Evolutionary conservation across 2,797 vertebrate species (phyloP).

Genomic region (Babyrousa celebensis): DNA sequence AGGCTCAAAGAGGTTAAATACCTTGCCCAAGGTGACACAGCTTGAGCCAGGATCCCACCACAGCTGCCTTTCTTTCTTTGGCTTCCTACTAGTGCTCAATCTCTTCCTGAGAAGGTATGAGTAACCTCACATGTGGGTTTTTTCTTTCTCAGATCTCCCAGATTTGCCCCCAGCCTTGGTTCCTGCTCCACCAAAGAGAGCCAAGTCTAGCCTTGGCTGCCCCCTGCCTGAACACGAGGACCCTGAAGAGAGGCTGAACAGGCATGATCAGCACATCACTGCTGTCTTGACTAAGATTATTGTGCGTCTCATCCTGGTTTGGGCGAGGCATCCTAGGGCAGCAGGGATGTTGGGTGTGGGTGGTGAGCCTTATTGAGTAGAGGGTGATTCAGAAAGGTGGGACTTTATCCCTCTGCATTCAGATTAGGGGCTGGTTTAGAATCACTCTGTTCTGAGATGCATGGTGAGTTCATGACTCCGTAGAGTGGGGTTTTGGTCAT

Average conservation of each 20-base stretch:
- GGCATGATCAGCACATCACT: conserved; percentile 95
- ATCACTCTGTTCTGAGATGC: not conserved
- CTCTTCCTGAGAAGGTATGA: not conserved
- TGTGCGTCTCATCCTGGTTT: conserved; percentile 91
- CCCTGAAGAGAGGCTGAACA: conserved; percentile 93
- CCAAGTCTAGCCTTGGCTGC: conserved; percentile 92
- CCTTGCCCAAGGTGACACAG: not conserved
- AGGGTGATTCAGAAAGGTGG: conserved; percentile 10
- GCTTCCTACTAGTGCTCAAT: not conserved
- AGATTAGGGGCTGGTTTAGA: conserved; percentile 1
- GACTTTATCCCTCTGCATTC: not conserved
- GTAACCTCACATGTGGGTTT: not conserved
- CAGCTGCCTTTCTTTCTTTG: conserved; percentile 11
- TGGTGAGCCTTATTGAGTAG: not conserved
- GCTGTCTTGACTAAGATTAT: conserved; percentile 97
- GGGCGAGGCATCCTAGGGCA: not conserved
- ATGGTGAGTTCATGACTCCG: not conserved
- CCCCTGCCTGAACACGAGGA: conserved; percentile 94
- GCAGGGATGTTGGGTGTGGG: not conserved
- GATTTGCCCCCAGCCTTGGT: conserved; percentile 95
- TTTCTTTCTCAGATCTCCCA: conserved; percentile 92
- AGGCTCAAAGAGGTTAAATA: conserved; percentile 9
- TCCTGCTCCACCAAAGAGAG: conserved; percentile 96
- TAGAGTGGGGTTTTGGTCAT: not conserved
- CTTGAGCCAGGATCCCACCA: not conserved